Percentiles rank a stretch among this genome's conserved stretches.
Conservation (phyloP, 2,113 vertebrate genomes). For the Tragelaphus scriptus region DNA sequence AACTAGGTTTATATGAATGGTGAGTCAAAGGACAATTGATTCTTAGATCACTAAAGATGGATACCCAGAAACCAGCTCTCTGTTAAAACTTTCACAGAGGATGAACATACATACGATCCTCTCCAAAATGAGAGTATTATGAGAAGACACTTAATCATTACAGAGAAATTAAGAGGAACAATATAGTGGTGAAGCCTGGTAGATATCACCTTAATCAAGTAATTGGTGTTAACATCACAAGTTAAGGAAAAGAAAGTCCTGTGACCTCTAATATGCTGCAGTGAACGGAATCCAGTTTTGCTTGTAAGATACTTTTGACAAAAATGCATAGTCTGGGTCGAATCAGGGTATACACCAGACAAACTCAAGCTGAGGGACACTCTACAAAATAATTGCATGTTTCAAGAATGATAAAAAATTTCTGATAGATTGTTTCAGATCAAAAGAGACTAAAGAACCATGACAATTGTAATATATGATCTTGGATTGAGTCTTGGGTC, state of each 20-base stretch:
- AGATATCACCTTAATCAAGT: not conserved
- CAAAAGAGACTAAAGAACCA: not conserved
- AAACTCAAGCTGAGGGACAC: not conserved
- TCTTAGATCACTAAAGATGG: not conserved
- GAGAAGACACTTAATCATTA: not conserved
- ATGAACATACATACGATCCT: not conserved
- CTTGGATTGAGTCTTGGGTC: not conserved
- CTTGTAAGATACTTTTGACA: not conserved
- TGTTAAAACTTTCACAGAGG: not conserved
- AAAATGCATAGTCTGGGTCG: not conserved
- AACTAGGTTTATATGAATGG: not conserved
- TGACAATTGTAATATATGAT: not conserved
- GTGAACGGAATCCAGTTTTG: not conserved
- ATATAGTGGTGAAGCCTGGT: not conserved
- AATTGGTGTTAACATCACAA: not conserved
- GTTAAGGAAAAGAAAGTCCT: not conserved
- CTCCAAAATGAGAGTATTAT: not conserved
- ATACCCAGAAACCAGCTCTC: not conserved
- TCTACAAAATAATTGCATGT: not conserved
- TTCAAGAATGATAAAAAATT: not conserved
- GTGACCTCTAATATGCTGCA: not conserved
- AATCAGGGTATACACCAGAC: not conserved
- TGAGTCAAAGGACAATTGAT: not conserved
- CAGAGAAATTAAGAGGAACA: not conserved
- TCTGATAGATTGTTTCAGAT: not conserved